A percentile compares a stretch with the other conserved stretches of the same genome.
phyloP scores from a whole-genome alignment of 1,140 invertebrate genomes.

The Trissolcus basalis region DNA sequence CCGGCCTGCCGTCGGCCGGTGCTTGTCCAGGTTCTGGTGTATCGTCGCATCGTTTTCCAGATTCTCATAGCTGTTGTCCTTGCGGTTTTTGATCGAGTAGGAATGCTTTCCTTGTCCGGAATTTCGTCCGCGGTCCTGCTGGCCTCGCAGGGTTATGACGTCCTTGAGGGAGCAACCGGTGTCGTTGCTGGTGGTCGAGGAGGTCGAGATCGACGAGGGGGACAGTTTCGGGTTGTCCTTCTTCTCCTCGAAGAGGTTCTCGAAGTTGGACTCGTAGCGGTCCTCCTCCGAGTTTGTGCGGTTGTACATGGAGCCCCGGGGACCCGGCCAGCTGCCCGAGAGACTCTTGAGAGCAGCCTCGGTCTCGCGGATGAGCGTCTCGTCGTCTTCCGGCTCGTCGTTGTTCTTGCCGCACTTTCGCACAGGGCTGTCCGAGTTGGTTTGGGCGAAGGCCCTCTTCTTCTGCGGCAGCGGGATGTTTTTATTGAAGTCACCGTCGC shows the following conservation, averaged over 20 bases:
- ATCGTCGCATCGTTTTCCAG: conserved; percentile 74
- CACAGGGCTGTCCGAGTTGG: conserved; percentile 74
- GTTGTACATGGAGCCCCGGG: conserved; percentile 80
- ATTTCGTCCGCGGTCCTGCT: conserved; percentile 72
- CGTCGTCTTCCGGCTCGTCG: conserved; percentile 81
- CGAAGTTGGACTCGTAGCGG: conserved; percentile 83
- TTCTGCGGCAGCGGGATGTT: conserved; percentile 78
- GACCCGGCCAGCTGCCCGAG: conserved; percentile 86
- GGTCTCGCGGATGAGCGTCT: conserved; percentile 88
- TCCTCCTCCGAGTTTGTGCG: conserved; percentile 83
- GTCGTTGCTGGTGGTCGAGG: conserved; percentile 79
- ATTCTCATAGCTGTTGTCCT: conserved; percentile 62
- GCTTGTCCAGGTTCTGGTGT: conserved; percentile 51
- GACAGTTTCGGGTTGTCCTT: conserved; percentile 81
- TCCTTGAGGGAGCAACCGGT: conserved; percentile 79
- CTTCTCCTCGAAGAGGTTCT: conserved; percentile 90
- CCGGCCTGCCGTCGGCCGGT: conserved; percentile 54
- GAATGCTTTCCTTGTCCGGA: conserved; percentile 55
- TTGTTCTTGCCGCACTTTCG: conserved; percentile 75
- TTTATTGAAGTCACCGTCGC: conserved; percentile 63
- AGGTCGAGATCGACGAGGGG: conserved; percentile 79
- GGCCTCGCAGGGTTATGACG: conserved; percentile 80
- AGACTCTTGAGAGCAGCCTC: conserved; percentile 89
- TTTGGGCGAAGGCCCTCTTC: conserved; percentile 77
- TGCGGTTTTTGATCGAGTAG: conserved; percentile 41